Evolutionary conservation across 2,113 vertebrate species (phyloP).

Genomic region (Amphiprion ocellaris): DNA sequence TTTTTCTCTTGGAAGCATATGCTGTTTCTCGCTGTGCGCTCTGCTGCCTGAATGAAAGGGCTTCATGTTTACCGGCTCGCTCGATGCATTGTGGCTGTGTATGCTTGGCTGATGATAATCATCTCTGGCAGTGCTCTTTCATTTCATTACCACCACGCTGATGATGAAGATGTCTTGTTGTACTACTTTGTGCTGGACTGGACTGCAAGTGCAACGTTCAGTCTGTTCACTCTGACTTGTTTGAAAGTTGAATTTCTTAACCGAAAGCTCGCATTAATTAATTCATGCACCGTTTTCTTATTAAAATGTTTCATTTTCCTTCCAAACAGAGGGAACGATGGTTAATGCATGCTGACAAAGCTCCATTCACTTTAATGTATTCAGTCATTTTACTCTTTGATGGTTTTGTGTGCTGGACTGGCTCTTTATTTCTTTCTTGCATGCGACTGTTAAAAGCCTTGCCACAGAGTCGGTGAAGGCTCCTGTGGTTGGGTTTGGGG

Average conservation of each 20-base stretch:
- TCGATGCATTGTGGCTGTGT: constrained; percentile 50
- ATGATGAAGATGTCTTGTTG: constrained; percentile 38
- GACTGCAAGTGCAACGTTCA: background rate
- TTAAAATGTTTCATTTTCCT: constrained; percentile 17
- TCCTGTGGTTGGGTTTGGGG: constrained; percentile 38
- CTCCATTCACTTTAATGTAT: constrained; percentile 39
- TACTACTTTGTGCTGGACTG: constrained; percentile 28
- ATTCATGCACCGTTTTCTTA: constrained; percentile 29
- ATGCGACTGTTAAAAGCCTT: constrained; percentile 53
- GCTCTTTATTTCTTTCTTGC: constrained; percentile 50
- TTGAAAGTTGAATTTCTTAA: constrained; percentile 23
- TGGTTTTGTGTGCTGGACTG: constrained; percentile 33
- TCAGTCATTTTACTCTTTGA: constrained; percentile 13
- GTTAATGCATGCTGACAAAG: constrained; percentile 60
- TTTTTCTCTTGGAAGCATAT: constrained; percentile 10
- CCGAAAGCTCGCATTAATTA: constrained; percentile 6
- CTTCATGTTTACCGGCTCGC: constrained; percentile 42
- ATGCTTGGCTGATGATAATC: constrained; percentile 69
- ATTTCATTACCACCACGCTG: constrained; percentile 53
- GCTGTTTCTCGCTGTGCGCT: constrained; percentile 25
- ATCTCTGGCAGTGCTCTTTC: constrained; percentile 58
- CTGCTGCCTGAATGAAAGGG: constrained; percentile 31
- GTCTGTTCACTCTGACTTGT: constrained; percentile 21
- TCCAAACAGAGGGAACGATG: constrained; percentile 10
- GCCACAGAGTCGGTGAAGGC: constrained; percentile 7